Evolutionary conservation across 1,140 invertebrate species (phyloP).

Genomic region (Cotesia vestalis): DNA sequence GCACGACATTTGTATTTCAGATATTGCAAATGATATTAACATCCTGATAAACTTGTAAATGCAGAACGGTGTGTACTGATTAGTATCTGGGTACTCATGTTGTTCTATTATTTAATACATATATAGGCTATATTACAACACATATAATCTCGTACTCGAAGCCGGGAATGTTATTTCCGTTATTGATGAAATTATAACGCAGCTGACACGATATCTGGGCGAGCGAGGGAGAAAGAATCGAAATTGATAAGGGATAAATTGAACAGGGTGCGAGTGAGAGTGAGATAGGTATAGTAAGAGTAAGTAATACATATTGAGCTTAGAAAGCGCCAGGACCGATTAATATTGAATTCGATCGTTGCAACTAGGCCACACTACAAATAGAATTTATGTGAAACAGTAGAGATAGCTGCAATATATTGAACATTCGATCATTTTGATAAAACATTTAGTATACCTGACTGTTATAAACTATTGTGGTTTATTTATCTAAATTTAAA

Average conservation of each 20-base stretch:
- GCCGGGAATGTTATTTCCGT: conserved; percentile 28
- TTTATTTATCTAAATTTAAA: conserved; percentile 3
- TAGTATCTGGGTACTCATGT: conserved; percentile 9
- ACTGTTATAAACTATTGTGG: neutral
- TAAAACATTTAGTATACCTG: conserved; percentile 13
- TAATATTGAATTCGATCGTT: conserved; percentile 32
- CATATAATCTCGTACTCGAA: conserved; percentile 23
- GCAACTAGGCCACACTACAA: conserved; percentile 30
- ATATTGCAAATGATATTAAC: conserved; percentile 24
- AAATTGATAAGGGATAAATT: too few relatives aligned
- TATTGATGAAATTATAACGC: conserved; percentile 22
- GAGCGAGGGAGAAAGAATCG: neutral
- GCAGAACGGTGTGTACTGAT: neutral
- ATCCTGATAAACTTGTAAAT: conserved; percentile 21
- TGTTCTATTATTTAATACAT: neutral
- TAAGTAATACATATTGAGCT: conserved; percentile 13
- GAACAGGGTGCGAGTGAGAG: conserved; percentile 2
- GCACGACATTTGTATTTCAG: conserved; percentile 8
- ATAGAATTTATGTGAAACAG: conserved; percentile 30
- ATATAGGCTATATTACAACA: neutral
- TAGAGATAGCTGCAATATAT: conserved; percentile 3
- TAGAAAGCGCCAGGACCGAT: conserved; percentile 30
- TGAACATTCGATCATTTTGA: conserved; percentile 25
- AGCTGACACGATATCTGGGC: conserved; percentile 9
- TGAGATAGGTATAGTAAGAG: neutral